A percentile compares a stretch with the other conserved stretches of the same genome.
These are phyloP conservation scores for Calcarius lapponicus DNA, from an alignment of 2,797 vertebrate genomes.

Conservation along the genomic window DNA sequence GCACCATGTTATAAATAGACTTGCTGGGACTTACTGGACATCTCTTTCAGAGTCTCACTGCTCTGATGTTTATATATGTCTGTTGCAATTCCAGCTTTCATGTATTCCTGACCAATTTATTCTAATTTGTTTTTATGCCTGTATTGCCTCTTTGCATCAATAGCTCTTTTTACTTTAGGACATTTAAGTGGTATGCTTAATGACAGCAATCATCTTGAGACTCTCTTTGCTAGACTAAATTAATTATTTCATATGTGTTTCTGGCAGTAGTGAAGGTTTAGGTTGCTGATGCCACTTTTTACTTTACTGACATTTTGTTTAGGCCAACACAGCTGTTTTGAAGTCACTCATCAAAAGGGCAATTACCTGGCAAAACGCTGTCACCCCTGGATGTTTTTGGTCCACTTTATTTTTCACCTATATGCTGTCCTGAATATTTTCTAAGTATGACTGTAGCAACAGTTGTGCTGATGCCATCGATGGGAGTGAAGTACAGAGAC, in stretches of 20 bases:
- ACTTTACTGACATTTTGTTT: background rate
- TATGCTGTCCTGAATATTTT: background rate
- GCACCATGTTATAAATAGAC: background rate
- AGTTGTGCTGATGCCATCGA: background rate
- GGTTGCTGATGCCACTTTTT: background rate
- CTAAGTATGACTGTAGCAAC: background rate
- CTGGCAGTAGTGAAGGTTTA: background rate
- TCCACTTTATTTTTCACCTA: background rate
- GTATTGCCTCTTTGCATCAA: background rate
- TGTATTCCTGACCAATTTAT: background rate
- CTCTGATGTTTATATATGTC: background rate
- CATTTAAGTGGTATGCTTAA: background rate
- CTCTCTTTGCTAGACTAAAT: background rate
- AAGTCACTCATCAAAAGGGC: background rate
- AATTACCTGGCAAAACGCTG: background rate
- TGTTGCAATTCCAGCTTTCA: background rate
- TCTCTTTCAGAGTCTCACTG: background rate
- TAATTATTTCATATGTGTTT: background rate
- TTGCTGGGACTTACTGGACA: background rate
- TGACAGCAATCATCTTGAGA: background rate
- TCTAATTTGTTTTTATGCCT: background rate
- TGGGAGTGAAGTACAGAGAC: background rate
- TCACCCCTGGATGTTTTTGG: background rate
- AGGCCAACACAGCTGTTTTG: background rate
- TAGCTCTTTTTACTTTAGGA: background rate